These are phyloP conservation scores for Microplitis manilae DNA, from an alignment of 2,888 invertebrate species.

Conservation along the genomic window DNA sequence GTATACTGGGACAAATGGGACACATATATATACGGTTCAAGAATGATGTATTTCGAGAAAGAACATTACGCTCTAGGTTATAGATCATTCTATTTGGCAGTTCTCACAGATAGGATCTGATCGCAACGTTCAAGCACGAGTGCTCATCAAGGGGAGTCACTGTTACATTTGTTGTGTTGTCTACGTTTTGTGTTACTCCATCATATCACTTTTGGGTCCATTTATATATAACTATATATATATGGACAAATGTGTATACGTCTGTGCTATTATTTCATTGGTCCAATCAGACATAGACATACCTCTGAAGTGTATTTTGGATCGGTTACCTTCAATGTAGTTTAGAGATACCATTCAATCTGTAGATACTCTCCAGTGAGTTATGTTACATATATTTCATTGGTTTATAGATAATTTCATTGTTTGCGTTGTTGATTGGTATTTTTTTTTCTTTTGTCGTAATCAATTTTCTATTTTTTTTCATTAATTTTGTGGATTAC, in stretches of 20 bases:
- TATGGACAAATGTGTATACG: not conserved
- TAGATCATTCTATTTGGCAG: constrained; percentile 29
- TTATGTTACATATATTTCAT: not conserved
- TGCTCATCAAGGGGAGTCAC: constrained; percentile 43
- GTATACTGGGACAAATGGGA: not conserved
- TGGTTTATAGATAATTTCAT: constrained; percentile 3
- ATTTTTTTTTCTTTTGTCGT: not conserved
- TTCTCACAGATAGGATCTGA: constrained; percentile 31
- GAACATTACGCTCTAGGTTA: constrained; percentile 24
- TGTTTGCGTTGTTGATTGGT: not conserved
- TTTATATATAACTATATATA: not conserved
- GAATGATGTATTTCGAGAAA: not conserved
- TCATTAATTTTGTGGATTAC: not conserved
- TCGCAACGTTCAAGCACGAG: constrained; percentile 38
- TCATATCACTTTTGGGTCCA: constrained; percentile 1
- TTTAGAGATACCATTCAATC: constrained; percentile 1
- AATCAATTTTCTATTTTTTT: not conserved
- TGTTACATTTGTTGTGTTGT: constrained; percentile 11
- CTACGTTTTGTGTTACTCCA: constrained; percentile 18
- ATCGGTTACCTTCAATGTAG: not conserved
- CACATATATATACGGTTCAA: not conserved
- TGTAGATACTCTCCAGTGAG: not conserved
- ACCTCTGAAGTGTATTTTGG: constrained; percentile 11
- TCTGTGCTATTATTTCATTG: constrained; percentile 12
- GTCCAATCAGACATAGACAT: constrained; percentile 8